phyloP scores from a whole-genome alignment of 2,113 vertebrate species.

The Electrona antarctica region DNA sequence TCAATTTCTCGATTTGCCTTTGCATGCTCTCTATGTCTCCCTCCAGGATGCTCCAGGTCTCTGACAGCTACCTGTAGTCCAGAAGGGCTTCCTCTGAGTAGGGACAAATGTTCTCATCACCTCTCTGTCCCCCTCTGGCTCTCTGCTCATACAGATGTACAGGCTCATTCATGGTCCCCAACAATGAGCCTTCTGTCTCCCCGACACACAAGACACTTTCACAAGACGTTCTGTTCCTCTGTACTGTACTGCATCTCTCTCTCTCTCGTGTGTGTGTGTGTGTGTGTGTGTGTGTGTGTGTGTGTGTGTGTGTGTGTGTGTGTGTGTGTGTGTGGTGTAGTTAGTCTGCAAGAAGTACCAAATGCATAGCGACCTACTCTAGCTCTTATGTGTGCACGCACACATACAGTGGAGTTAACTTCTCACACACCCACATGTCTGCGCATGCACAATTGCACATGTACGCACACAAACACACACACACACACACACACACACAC shows the following conservation, averaged over 20 bases:
- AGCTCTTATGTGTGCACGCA: too few species aligned
- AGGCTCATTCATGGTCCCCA: slow-evolving; percentile 12
- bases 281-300: too few species aligned
- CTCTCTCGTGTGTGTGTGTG: background rate
- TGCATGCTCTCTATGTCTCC: background rate
- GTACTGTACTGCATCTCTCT: slow-evolving; percentile 7
- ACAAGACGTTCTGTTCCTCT: background rate
- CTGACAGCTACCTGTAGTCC: slow-evolving; percentile 25
- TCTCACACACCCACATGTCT: slow-evolving; percentile 1
- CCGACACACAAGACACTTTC: slow-evolving; percentile 21
- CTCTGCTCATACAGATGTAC: slow-evolving; percentile 9
- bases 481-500: slow-evolving; percentile 11
- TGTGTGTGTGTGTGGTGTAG: too few species aligned
- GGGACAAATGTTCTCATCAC: slow-evolving; percentile 36
- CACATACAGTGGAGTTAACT: too few species aligned
- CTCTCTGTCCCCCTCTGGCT: slow-evolving; percentile 6
- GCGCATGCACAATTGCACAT: background rate
- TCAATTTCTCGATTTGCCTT: background rate
- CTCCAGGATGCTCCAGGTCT: slow-evolving; percentile 19
- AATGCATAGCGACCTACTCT: too few species aligned
- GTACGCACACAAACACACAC: background rate
- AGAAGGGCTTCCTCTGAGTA: slow-evolving; percentile 6
- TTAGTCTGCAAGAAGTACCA: too few species aligned
- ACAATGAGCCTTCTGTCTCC: slow-evolving; percentile 47
- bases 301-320: too few species aligned